These are phyloP conservation scores for Xestia ashworthii DNA, from an alignment of 2,888 invertebrate species.

Conservation along the genomic window DNA sequence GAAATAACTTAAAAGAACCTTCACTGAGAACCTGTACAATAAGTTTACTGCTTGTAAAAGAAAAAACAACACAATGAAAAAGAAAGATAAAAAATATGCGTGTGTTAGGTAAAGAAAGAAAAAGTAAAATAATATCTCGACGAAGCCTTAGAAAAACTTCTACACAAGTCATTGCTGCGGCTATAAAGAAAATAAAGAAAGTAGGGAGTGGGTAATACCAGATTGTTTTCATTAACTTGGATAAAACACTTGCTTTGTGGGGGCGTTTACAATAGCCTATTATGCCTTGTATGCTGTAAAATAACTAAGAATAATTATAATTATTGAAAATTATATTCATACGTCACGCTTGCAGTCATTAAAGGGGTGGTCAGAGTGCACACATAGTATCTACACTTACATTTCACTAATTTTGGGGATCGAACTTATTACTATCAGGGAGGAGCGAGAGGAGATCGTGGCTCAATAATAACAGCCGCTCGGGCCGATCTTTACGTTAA, in stretches of 20 bases:
- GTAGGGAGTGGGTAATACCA: constrained; percentile 19
- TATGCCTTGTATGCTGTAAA: neutral
- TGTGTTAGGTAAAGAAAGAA: constrained; percentile 27
- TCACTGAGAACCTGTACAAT: constrained; percentile 16
- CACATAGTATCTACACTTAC: neutral
- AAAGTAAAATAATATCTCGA: constrained; percentile 50
- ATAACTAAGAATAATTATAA: neutral
- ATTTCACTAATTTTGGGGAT: neutral
- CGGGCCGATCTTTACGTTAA: too few species aligned
- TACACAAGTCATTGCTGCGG: constrained; percentile 45
- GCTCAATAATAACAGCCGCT: too few species aligned
- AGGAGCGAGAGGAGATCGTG: too few species aligned
- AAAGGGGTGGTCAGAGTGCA: neutral
- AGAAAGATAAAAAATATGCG: constrained; percentile 43
- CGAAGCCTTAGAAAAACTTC: constrained; percentile 54
- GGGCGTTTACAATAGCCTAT: neutral
- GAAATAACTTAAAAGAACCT: constrained; percentile 11
- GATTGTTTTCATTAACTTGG: constrained; percentile 43
- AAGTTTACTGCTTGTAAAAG: constrained; percentile 31
- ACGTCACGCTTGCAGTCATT: neutral
- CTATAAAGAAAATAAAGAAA: constrained; percentile 36
- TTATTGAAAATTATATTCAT: neutral
- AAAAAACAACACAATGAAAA: constrained; percentile 44
- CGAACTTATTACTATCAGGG: too few species aligned
- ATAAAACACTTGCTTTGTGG: constrained; percentile 19